phyloP scores from a whole-genome alignment of 2,113 vertebrate species.

The Tauraco erythrolophus region DNA sequence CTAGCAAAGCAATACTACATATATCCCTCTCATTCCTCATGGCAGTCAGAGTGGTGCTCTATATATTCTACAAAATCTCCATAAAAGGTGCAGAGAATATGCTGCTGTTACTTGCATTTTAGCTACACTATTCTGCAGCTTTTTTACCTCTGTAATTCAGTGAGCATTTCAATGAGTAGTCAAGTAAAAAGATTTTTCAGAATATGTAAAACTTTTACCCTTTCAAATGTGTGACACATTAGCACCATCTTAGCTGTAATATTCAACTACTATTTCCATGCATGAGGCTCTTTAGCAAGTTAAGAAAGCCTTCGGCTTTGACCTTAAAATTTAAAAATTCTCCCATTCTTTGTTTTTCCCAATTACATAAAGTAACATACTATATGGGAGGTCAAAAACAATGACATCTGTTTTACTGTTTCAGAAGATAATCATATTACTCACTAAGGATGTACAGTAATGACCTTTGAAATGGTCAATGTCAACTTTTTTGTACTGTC shows the following conservation, averaged over 20 bases:
- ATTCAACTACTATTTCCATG: background rate
- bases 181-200: background rate
- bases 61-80: background rate
- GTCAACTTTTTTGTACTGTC: background rate
- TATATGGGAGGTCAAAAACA: background rate
- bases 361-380: background rate
- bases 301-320: background rate
- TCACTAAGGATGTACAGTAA: rapidly evolving
- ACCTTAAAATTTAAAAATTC: background rate
- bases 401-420: background rate
- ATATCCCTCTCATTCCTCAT: background rate
- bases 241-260: background rate
- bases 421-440: background rate
- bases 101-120: background rate
- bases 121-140: background rate
- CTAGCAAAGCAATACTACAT: background rate
- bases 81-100: background rate
- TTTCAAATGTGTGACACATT: background rate
- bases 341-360: background rate
- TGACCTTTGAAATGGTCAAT: background rate
- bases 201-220: background rate
- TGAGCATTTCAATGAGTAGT: background rate
- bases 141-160: background rate
- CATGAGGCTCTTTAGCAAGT: background rate
- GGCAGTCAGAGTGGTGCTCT: background rate